A percentile compares a stretch with the other conserved stretches of the same genome.
These are phyloP conservation scores for Brachypodius melanocephalos DNA, from an alignment of 2,113 vertebrate genomes.

Conservation along the genomic window DNA sequence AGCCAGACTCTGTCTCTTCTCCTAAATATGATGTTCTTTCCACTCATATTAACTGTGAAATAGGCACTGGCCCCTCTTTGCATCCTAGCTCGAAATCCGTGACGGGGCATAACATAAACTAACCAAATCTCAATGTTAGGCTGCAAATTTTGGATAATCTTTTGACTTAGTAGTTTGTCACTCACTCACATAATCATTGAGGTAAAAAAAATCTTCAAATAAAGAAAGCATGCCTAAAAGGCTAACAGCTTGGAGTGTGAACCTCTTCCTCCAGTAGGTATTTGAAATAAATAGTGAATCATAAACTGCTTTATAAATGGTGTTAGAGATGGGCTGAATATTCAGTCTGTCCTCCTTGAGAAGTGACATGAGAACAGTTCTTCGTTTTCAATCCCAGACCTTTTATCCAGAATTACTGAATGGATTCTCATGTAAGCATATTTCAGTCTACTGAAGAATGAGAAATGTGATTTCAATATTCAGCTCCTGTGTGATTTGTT, in stretches of 20 bases:
- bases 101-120: neutral
- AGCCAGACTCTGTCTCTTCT: neutral
- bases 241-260: neutral
- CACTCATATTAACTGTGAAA: neutral
- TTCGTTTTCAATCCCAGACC: neutral
- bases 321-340: neutral
- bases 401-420: neutral
- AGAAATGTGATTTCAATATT: neutral
- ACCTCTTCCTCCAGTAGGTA: neutral
- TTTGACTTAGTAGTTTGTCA: neutral
- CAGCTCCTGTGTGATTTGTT: neutral
- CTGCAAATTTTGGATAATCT: neutral
- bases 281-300: neutral
- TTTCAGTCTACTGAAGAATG: neutral
- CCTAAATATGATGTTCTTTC: neutral
- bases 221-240: neutral
- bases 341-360: neutral
- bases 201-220: neutral
- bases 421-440: neutral
- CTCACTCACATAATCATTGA: neutral
- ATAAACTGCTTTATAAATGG: neutral
- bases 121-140: neutral
- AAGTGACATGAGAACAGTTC: neutral
- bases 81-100: neutral
- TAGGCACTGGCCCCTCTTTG: neutral